A percentile compares a stretch with the other conserved stretches of the same genome.
Conservation (phyloP, 2,888 invertebrate species). For the Leptopterna dolabrata region DNA sequence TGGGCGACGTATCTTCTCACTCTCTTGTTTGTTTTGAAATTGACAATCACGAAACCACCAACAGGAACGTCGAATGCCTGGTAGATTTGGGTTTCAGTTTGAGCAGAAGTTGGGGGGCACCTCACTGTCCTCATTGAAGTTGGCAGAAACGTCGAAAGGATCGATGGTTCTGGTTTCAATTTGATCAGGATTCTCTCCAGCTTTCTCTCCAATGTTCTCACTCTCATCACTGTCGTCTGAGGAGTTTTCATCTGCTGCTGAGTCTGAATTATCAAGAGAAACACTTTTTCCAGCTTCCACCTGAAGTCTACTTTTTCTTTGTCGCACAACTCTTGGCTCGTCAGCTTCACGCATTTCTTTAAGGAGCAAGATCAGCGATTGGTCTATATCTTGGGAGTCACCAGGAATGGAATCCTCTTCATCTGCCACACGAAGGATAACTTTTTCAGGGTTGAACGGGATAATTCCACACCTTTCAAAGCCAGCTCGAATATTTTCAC, state of each 20-base stretch:
- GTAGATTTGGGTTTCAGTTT: not conserved
- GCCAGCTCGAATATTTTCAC: not conserved
- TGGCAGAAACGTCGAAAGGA: not conserved
- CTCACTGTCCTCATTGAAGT: not conserved
- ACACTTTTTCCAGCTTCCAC: conserved; percentile 29
- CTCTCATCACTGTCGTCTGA: not conserved
- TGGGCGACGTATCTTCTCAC: not conserved
- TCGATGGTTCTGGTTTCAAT: not conserved
- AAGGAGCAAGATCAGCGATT: not conserved
- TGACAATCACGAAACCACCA: not conserved
- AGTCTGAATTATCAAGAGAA: not conserved
- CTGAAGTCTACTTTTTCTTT: not conserved
- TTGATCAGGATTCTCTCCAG: not conserved
- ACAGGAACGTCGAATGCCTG: not conserved
- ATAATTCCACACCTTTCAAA: conserved; percentile 13
- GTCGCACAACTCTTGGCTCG: conserved; percentile 23
- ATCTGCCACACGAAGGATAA: too few species aligned
- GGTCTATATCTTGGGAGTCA: not conserved
- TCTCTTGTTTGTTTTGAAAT: not conserved
- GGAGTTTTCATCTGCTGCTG: not conserved
- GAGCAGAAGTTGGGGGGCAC: not conserved
- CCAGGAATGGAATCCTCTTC: not conserved
- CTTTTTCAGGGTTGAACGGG: not conserved
- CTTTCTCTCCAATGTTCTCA: too few species aligned
- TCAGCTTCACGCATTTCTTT: conserved; percentile 15